Evolutionary conservation across 2,888 invertebrate genomes (phyloP).

Genomic region (Tribolium freemani): DNA sequence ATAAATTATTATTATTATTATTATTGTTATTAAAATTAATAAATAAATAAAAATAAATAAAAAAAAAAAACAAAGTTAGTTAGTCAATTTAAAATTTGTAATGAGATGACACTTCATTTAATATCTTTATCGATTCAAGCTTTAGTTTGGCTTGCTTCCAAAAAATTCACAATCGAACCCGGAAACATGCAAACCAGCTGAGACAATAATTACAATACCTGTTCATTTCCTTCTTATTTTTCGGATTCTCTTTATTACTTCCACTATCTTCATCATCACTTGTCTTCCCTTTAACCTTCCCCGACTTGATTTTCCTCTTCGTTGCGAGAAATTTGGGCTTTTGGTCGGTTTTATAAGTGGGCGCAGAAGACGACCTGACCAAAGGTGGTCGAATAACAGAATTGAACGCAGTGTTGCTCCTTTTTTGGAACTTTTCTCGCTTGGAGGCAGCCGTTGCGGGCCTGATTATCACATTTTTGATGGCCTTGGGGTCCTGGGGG

Average conservation of each 20-base stretch:
- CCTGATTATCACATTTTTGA: slow-evolving; percentile 58
- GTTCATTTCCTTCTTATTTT: slow-evolving; percentile 51
- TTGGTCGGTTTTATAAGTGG: slow-evolving; percentile 53
- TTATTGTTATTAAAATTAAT: too few relatives aligned
- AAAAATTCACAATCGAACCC: too few relatives aligned
- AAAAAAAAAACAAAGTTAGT: too few relatives aligned
- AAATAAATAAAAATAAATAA: too few relatives aligned
- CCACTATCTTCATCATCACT: slow-evolving; percentile 34
- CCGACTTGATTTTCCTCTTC: slow-evolving; percentile 60
- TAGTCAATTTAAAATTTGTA: neutral
- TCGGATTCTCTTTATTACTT: slow-evolving; percentile 47
- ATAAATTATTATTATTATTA: too few relatives aligned
- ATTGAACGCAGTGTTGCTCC: slow-evolving; percentile 64
- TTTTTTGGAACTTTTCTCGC: slow-evolving; percentile 64
- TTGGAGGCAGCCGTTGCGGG: slow-evolving; percentile 62
- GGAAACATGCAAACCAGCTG: neutral
- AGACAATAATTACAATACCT: slow-evolving; percentile 21
- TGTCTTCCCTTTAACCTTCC: slow-evolving; percentile 42
- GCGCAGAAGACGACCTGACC: slow-evolving; percentile 59
- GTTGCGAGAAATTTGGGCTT: slow-evolving; percentile 60
- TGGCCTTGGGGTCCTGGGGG: slow-evolving; percentile 45
- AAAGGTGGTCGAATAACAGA: slow-evolving; percentile 60
- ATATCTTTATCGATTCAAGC: too few relatives aligned
- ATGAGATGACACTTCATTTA: too few relatives aligned
- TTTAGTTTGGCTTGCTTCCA: too few relatives aligned